These are phyloP conservation scores for Ceratitis capitata DNA, from an alignment of 1,140 invertebrate genomes.

Conservation along the genomic window DNA sequence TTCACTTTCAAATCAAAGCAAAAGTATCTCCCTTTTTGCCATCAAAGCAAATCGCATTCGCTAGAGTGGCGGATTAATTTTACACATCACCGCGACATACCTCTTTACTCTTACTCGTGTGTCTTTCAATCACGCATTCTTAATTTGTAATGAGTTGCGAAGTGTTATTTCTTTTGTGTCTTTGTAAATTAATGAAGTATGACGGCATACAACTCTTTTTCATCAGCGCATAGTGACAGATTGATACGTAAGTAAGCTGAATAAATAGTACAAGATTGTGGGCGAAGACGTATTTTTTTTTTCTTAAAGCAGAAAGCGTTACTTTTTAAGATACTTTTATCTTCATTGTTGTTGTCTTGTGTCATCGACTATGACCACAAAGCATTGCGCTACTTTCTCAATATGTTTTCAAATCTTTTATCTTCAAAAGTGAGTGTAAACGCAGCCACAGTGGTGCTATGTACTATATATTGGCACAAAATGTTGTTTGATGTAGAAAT, in stretches of 20 bases:
- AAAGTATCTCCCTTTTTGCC: neutral
- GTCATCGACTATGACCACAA: neutral
- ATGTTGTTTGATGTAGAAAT: neutral
- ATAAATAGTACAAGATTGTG: neutral
- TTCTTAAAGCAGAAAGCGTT: neutral
- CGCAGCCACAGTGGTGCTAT: neutral
- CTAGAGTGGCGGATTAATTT: neutral
- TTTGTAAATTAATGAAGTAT: neutral
- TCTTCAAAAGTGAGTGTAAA: too few relatives aligned
- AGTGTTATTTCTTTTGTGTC: too few relatives aligned
- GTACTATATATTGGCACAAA: too few relatives aligned
- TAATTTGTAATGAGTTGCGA: neutral
- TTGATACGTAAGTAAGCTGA: neutral
- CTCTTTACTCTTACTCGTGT: neutral
- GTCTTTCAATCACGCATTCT: neutral
- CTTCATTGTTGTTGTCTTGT: neutral
- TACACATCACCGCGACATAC: neutral
- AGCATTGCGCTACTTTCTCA: slow-evolving; percentile 12
- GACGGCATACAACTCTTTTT: neutral
- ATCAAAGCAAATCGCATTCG: neutral
- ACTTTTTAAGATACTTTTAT: neutral
- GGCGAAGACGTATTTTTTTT: neutral
- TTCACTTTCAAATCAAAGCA: neutral
- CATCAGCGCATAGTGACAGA: neutral
- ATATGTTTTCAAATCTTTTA: neutral